These are phyloP conservation scores for Seriola aureovittata DNA, from an alignment of 2,113 vertebrate species.

Conservation along the genomic window DNA sequence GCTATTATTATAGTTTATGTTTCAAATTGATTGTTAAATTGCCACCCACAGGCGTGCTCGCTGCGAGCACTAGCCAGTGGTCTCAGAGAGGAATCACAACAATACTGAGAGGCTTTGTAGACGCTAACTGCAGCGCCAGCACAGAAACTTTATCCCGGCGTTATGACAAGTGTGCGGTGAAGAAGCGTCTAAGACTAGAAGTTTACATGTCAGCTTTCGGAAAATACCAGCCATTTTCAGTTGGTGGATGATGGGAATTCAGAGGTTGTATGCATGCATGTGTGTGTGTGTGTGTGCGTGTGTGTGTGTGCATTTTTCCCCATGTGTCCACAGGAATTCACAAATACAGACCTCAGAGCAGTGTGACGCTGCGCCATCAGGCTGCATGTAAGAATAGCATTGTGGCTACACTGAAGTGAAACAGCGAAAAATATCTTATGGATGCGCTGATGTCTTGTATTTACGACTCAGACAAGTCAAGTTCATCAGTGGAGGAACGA, in stretches of 20 bases:
- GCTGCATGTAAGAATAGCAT: slow-evolving; percentile 69
- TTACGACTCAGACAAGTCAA: background rate
- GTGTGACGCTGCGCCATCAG: slow-evolving; percentile 73
- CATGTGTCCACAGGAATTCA: slow-evolving; percentile 38
- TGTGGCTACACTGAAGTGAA: slow-evolving; percentile 55
- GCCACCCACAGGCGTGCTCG: slow-evolving; percentile 10
- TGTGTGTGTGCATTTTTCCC: background rate
- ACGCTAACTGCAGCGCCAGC: slow-evolving; percentile 2
- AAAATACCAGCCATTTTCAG: slow-evolving; percentile 35
- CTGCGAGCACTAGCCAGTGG: slow-evolving; percentile 10
- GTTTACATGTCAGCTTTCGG: slow-evolving; percentile 34
- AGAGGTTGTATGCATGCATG: slow-evolving; percentile 6
- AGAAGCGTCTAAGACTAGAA: slow-evolving; percentile 5
- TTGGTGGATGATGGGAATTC: slow-evolving; percentile 30
- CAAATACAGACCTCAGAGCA: slow-evolving; percentile 69
- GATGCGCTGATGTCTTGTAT: background rate
- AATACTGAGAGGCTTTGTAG: slow-evolving; percentile 14
- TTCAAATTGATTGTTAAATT: slow-evolving; percentile 8
- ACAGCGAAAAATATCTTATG: background rate
- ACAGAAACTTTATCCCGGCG: background rate
- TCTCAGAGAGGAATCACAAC: slow-evolving; percentile 40
- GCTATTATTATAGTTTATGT: slow-evolving; percentile 7
- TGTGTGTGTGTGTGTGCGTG: background rate
- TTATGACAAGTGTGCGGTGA: slow-evolving; percentile 52
- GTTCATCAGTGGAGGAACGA: background rate